Evolutionary conservation across 1,140 invertebrate species (phyloP).

Genomic region (Piezodorus guildinii): DNA sequence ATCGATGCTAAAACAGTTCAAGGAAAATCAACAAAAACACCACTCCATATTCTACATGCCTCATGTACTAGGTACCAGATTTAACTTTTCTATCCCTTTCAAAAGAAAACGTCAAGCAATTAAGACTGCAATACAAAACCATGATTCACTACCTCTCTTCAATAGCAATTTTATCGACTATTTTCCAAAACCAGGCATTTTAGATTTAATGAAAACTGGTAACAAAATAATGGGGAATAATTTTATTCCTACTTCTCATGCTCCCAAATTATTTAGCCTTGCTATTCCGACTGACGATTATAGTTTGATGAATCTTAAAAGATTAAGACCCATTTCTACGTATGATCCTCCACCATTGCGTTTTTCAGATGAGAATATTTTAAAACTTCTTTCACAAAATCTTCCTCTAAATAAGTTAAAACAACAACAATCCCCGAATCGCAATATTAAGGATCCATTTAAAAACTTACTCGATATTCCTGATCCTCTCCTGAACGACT

Average conservation of each 20-base stretch:
- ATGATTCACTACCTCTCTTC: neutral
- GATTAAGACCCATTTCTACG: neutral
- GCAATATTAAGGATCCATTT: too few species aligned
- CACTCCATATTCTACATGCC: neutral
- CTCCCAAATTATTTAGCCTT: neutral
- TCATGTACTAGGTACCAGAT: neutral
- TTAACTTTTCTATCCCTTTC: neutral
- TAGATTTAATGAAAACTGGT: neutral
- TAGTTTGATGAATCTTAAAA: neutral
- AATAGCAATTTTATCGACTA: neutral
- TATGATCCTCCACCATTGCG: neutral
- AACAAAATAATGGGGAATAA: neutral
- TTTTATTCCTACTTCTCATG: neutral
- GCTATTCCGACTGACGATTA: neutral
- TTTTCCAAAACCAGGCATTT: neutral
- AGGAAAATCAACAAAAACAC: constrained; percentile 6
- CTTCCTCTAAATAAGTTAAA: neutral
- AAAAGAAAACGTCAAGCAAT: neutral
- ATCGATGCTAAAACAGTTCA: constrained; percentile 5
- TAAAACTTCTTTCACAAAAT: neutral
- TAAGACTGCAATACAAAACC: neutral
- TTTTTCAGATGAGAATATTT: constrained; percentile 1
- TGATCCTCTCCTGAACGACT: too few species aligned
- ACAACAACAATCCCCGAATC: neutral
- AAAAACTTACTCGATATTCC: too few species aligned